phyloP scores from a whole-genome alignment of 2,888 invertebrate species.

The Tetragnatha montana region DNA sequence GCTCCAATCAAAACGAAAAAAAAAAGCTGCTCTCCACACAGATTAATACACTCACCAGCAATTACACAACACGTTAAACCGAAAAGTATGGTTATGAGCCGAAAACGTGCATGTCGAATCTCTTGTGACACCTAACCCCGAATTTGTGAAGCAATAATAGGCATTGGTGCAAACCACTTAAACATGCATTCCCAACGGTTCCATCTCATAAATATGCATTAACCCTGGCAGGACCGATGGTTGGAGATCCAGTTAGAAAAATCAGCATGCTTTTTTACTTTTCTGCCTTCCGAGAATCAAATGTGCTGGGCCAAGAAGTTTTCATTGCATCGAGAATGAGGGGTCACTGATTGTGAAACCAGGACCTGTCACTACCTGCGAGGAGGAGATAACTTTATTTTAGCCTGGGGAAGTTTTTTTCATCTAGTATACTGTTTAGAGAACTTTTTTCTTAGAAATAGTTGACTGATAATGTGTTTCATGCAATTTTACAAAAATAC shows the following conservation, averaged over 20 bases:
- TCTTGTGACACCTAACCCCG: conserved; percentile 32
- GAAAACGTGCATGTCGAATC: not conserved
- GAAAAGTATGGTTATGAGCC: conserved; percentile 20
- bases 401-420: not conserved
- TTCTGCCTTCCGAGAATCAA: conserved; percentile 5
- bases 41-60: not conserved
- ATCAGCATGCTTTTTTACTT: conserved; percentile 9
- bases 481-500: too few species aligned
- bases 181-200: conserved; percentile 20
- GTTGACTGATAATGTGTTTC: too few species aligned
- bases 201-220: conserved; percentile 47
- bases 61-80: conserved; percentile 17
- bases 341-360: conserved; percentile 10
- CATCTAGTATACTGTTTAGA: too few species aligned
- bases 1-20: not conserved
- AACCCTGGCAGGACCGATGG: conserved; percentile 2
- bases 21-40: not conserved
- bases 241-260: conserved; percentile 38
- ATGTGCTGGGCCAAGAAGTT: conserved; percentile 19
- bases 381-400: conserved; percentile 18
- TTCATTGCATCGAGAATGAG: conserved; percentile 5
- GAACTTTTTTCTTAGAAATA: too few species aligned
- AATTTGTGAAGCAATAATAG: conserved; percentile 41
- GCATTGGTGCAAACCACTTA: conserved; percentile 16
- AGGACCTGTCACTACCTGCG: conserved; percentile 18